Conservation (phyloP, 2,888 invertebrate species). For the Chalcosyrphus nemorum region DNA sequence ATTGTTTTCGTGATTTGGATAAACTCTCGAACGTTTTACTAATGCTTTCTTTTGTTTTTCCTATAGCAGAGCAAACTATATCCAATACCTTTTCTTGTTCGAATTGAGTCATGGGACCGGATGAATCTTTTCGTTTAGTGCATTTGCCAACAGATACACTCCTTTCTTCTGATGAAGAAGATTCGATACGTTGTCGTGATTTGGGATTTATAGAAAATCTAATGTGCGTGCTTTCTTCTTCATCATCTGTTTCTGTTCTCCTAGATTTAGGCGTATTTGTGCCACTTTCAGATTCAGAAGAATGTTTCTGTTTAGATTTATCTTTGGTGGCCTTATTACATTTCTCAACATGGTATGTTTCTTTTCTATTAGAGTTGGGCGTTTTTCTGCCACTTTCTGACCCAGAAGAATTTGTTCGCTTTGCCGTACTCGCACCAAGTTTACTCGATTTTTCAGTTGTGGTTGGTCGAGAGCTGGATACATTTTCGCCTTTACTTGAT, state of each 20-base stretch:
- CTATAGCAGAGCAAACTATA: constrained; percentile 37
- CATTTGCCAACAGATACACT: not conserved
- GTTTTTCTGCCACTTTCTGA: not conserved
- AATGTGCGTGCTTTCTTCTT: not conserved
- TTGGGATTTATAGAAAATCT: not conserved
- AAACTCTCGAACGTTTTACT: not conserved
- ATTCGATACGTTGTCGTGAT: not conserved
- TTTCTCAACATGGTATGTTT: not conserved
- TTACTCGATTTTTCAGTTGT: not conserved
- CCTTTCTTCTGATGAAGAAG: constrained; percentile 15
- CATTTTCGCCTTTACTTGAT: not conserved
- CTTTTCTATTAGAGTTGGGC: not conserved
- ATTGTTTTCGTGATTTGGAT: not conserved
- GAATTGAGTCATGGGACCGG: constrained; percentile 8
- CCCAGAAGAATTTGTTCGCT: not conserved
- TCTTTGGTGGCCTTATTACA: no score
- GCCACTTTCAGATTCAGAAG: no score
- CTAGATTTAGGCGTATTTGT: not conserved
- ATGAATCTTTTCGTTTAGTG: not conserved
- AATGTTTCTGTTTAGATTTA: no score
- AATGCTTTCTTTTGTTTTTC: not conserved
- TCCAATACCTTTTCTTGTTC: constrained; percentile 19
- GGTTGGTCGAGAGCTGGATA: not conserved
- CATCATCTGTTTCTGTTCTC: not conserved
- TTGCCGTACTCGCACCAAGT: not conserved